phyloP scores from a whole-genome alignment of 2,113 vertebrate genomes.

The Centrocercus urophasianus region DNA sequence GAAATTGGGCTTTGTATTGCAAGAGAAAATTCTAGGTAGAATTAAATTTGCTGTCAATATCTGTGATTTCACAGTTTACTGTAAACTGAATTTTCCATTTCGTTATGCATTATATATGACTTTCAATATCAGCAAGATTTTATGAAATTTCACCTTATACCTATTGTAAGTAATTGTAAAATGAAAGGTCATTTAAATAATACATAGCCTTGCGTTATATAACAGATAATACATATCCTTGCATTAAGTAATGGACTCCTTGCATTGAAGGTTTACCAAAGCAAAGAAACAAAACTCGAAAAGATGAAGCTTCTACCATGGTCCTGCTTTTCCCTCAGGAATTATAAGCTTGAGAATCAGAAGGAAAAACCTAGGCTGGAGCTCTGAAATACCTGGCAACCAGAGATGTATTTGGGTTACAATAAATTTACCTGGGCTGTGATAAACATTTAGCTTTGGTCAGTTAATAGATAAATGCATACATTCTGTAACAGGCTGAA shows the following conservation, averaged over 20 bases:
- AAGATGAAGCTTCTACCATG: background rate
- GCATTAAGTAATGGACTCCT: background rate
- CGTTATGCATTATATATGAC: background rate
- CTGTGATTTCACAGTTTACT: background rate
- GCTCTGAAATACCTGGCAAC: background rate
- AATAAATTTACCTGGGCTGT: background rate
- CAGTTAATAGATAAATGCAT: background rate
- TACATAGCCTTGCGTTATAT: background rate
- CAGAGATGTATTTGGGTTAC: background rate
- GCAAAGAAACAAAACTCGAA: background rate
- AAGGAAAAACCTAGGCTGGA: background rate
- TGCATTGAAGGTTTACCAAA: constrained; percentile 24
- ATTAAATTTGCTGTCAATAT: background rate
- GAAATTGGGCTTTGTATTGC: background rate
- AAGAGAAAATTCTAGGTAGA: background rate
- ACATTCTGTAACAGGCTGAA: background rate
- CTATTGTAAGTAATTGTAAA: constrained; percentile 22
- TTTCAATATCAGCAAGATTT: background rate
- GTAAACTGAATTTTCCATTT: background rate
- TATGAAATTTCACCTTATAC: background rate
- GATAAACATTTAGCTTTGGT: background rate
- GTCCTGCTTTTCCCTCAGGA: background rate
- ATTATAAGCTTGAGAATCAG: background rate
- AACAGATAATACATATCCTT: background rate
- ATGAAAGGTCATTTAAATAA: background rate